Conservation (phyloP, 2,113 vertebrate species). For the Myocastor coypus region DNA sequence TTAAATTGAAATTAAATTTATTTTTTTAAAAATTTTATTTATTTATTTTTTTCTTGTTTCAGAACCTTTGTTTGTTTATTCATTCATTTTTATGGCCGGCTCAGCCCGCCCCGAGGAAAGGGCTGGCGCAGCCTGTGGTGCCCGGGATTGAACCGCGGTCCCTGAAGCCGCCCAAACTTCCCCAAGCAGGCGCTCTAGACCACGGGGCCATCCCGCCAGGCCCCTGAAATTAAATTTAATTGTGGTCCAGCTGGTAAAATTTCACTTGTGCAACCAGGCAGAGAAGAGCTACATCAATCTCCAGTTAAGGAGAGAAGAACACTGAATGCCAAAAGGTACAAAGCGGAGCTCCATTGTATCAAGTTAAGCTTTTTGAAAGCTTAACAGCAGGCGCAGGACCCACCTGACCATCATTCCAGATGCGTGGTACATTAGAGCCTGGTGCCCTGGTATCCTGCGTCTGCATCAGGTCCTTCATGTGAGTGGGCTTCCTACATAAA, state of each 20-base stretch:
- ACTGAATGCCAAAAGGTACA: background rate
- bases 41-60: no score
- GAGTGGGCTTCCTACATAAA: background rate
- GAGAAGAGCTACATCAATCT: slow-evolving; percentile 56
- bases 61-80: no score
- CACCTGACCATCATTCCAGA: no score
- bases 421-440: background rate
- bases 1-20: slow-evolving; percentile 69
- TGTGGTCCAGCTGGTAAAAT: slow-evolving; percentile 69
- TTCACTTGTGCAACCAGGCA: slow-evolving; percentile 63
- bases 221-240: slow-evolving; percentile 67
- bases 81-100: no score
- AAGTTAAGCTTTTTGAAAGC: background rate
- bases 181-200: no score
- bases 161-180: no score
- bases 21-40: no score
- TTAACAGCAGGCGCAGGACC: background rate
- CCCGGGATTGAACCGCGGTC: no score
- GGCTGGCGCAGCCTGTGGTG: no score
- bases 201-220: no score
- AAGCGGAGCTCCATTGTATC: background rate
- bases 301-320: background rate
- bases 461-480: background rate
- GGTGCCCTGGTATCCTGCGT: background rate
- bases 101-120: no score